phyloP scores from a whole-genome alignment of 1,140 invertebrate species.

The Drosophila ercepeae region DNA sequence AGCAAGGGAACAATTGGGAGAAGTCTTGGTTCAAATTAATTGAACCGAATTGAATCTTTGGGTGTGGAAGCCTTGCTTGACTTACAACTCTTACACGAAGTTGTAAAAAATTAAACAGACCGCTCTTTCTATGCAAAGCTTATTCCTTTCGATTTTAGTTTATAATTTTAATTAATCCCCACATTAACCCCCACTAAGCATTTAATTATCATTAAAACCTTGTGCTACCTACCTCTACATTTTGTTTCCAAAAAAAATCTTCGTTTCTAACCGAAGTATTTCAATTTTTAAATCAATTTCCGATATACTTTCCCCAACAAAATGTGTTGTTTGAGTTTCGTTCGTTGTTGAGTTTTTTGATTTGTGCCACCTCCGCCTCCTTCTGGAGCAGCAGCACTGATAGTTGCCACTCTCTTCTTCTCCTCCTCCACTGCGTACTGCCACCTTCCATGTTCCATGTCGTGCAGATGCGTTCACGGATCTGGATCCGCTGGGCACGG shows the following conservation, averaged over 20 bases:
- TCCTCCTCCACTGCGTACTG: too few species aligned
- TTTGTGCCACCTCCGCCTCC: background rate
- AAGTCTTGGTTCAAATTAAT: slow-evolving; percentile 35
- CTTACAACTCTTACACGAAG: background rate
- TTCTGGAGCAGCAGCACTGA: background rate
- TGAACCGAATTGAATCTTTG: slow-evolving; percentile 27
- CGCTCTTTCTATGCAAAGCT: background rate
- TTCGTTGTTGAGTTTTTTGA: slow-evolving; percentile 15
- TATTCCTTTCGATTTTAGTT: too few species aligned
- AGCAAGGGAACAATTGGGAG: slow-evolving; percentile 23
- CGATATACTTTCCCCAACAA: background rate
- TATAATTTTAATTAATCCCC: background rate
- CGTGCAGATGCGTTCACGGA: slow-evolving; percentile 94
- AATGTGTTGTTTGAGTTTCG: slow-evolving; percentile 11
- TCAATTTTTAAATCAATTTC: background rate
- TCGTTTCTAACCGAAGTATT: background rate
- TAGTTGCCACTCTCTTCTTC: background rate
- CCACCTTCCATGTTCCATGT: slow-evolving; percentile 24
- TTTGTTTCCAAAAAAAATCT: background rate
- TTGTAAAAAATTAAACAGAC: background rate
- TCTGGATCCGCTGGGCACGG: slow-evolving; percentile 95
- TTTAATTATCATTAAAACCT: background rate
- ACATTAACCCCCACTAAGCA: background rate
- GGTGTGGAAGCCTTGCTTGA: background rate
- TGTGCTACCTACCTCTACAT: background rate